These are phyloP conservation scores for Phymorhynchus buccinoides DNA, from an alignment of 1,140 invertebrate species.

Conservation along the genomic window DNA sequence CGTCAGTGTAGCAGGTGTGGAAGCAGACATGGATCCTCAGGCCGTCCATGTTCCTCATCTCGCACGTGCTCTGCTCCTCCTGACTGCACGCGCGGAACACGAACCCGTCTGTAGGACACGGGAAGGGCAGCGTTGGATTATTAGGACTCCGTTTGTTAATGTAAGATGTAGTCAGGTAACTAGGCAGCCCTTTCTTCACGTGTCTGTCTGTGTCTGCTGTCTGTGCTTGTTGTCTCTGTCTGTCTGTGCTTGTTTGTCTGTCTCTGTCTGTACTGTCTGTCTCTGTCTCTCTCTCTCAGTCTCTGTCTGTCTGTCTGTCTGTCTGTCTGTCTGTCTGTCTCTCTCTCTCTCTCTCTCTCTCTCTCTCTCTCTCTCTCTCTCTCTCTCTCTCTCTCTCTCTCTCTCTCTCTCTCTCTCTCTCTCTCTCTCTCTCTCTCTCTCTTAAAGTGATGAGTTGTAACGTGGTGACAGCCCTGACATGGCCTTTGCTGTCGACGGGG, in stretches of 20 bases:
- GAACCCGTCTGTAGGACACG: slow-evolving; percentile 14
- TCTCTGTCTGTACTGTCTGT: background rate
- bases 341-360: background rate
- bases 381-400: no score
- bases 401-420: background rate
- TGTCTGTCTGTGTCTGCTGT: background rate
- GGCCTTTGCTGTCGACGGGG: background rate
- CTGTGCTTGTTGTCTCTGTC: no score
- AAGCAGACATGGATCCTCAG: slow-evolving; percentile 17
- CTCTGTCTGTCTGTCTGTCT: no score
- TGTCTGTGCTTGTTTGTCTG: no score
- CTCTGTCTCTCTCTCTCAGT: background rate
- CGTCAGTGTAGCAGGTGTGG: slow-evolving; percentile 34
- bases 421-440: background rate
- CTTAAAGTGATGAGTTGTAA: background rate
- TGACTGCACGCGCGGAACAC: slow-evolving; percentile 14
- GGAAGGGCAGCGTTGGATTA: background rate
- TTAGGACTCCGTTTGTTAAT: background rate
- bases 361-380: no score
- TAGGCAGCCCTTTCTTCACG: no score
- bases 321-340: background rate
- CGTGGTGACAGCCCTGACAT: no score
- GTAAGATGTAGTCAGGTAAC: background rate
- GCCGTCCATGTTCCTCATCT: background rate
- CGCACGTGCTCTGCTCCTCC: background rate